Conservation (phyloP, 2,888 invertebrate species). For the Apodemia hepburni region DNA sequence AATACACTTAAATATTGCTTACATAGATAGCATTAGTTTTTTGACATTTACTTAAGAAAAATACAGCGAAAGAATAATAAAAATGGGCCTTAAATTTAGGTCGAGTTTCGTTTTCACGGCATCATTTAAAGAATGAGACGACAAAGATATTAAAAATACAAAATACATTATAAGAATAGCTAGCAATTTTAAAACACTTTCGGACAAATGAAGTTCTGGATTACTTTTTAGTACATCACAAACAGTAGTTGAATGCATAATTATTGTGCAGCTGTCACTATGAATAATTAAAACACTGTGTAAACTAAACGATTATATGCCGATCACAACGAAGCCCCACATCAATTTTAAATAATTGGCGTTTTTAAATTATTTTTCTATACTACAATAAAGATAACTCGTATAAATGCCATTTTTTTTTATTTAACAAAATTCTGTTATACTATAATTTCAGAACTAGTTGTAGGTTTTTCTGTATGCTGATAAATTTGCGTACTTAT, state of each 20-base stretch:
- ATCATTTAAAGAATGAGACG: constrained; percentile 46
- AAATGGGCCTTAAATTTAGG: constrained; percentile 65
- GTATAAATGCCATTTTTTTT: constrained; percentile 26
- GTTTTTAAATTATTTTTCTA: constrained; percentile 36
- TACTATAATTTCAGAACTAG: constrained; percentile 27
- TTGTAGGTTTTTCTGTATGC: constrained; percentile 24
- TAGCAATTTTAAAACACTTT: constrained; percentile 39
- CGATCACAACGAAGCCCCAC: constrained; percentile 50
- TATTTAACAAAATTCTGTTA: constrained; percentile 31
- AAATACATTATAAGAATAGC: constrained; percentile 21
- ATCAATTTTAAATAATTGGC: constrained; percentile 43
- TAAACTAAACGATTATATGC: constrained; percentile 38
- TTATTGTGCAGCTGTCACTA: constrained; percentile 25
- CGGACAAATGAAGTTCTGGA: constrained; percentile 74
- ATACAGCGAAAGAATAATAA: constrained; percentile 35
- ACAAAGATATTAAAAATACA: constrained; percentile 27
- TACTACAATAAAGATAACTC: constrained; percentile 24
- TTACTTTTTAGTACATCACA: constrained; percentile 49
- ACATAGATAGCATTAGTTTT: background rate
- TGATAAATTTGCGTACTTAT: constrained; percentile 29
- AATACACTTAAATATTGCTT: constrained; percentile 18
- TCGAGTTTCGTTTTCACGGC: constrained; percentile 54
- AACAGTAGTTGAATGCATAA: constrained; percentile 65
- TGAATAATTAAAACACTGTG: constrained; percentile 45
- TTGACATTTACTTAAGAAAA: constrained; percentile 33